These are phyloP conservation scores for Campylomormyrus numenius DNA, from an alignment of 2,113 vertebrate species.

Conservation along the genomic window DNA sequence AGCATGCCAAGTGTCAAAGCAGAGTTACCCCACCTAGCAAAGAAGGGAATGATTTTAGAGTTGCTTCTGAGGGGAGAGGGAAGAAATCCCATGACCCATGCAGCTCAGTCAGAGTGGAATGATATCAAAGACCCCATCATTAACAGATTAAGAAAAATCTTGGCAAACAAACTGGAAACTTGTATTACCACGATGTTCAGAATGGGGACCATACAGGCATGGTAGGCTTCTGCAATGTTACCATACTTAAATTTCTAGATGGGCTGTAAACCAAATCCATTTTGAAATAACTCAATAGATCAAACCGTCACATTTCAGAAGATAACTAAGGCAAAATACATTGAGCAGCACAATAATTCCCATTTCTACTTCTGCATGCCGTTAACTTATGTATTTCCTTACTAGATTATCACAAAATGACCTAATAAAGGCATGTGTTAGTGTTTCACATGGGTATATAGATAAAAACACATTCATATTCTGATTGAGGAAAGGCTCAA, in stretches of 20 bases:
- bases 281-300: background rate
- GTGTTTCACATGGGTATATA: background rate
- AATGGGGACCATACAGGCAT: background rate
- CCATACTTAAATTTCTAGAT: background rate
- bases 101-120: background rate
- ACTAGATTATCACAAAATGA: background rate
- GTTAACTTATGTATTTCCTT: background rate
- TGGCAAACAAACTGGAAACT: background rate
- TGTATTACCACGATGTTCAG: constrained; percentile 8
- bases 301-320: background rate
- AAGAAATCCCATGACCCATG: background rate
- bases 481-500: background rate
- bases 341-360: background rate
- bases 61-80: background rate
- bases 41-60: background rate
- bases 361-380: background rate
- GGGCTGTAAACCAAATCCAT: background rate
- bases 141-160: background rate
- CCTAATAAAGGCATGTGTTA: background rate
- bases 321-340: constrained; percentile 7
- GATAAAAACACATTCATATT: background rate
- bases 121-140: background rate
- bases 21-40: constrained; percentile 2
- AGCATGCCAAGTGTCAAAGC: background rate
- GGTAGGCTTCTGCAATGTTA: background rate